A percentile compares a stretch with the other conserved stretches of the same genome.
Evolutionary conservation across 2,888 invertebrate genomes (phyloP).

Genomic region (Acholoe squamosa): DNA sequence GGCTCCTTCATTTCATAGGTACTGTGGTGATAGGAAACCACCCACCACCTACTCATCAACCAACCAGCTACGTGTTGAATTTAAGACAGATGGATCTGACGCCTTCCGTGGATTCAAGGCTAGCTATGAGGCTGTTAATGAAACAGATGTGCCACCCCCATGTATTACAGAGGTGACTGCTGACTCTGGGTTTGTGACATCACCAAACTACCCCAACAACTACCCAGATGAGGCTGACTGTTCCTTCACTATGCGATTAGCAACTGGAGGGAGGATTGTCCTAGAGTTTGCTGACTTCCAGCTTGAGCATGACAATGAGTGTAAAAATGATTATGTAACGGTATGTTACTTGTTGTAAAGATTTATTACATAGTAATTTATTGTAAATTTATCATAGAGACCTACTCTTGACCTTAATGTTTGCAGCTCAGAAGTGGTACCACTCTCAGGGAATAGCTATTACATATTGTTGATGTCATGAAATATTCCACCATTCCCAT

Average conservation of each 20-base stretch:
- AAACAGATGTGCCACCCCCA: not conserved
- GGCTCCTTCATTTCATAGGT: not conserved
- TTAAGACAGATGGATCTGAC: not conserved
- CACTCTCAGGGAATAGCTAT: too few relatives aligned
- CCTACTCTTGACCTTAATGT: too few relatives aligned
- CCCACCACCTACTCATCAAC: not conserved
- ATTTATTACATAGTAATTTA: too few relatives aligned
- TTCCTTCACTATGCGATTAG: not conserved
- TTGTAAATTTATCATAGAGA: too few relatives aligned
- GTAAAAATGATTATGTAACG: slow-evolving; percentile 25
- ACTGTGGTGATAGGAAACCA: not conserved
- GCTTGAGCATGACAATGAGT: not conserved
- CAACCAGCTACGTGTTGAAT: not conserved
- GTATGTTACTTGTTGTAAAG: not conserved
- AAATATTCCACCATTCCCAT: too few relatives aligned
- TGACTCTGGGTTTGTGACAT: slow-evolving; percentile 33
- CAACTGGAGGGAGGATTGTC: slow-evolving; percentile 5
- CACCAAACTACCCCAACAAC: slow-evolving; percentile 32
- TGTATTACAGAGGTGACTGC: slow-evolving; percentile 23
- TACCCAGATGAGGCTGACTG: slow-evolving; percentile 5
- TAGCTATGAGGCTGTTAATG: not conserved
- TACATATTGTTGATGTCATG: too few relatives aligned
- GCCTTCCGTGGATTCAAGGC: slow-evolving; percentile 12
- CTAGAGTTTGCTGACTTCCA: slow-evolving; percentile 46
- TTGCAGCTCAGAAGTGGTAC: too few relatives aligned